These are phyloP conservation scores for Chromobotia macracanthus DNA, from an alignment of 2,797 vertebrate species.

Conservation along the genomic window DNA sequence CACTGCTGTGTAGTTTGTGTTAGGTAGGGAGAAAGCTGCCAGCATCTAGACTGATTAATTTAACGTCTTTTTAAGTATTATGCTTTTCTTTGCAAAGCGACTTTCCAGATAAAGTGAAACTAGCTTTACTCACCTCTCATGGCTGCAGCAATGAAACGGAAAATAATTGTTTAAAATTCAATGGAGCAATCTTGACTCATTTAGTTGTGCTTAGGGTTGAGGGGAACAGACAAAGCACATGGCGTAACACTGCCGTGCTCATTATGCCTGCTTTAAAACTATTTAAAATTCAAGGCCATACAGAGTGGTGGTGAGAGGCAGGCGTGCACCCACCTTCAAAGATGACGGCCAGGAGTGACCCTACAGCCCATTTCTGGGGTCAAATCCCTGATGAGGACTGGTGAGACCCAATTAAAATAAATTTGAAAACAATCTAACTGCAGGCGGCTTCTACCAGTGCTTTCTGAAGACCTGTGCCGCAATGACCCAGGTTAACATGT, in stretches of 20 bases:
- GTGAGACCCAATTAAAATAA: slow-evolving; percentile 81
- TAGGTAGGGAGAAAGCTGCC: neutral
- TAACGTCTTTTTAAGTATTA: neutral
- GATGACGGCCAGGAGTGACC: slow-evolving; percentile 74
- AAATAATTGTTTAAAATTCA: slow-evolving; percentile 91
- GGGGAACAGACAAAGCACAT: slow-evolving; percentile 90
- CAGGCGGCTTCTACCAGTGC: slow-evolving; percentile 22
- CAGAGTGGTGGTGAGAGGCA: slow-evolving; percentile 67
- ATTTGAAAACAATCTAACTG: slow-evolving; percentile 73
- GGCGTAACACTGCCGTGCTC: slow-evolving; percentile 84
- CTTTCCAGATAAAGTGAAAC: slow-evolving; percentile 7
- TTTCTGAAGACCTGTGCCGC: slow-evolving; percentile 29
- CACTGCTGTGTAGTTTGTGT: slow-evolving; percentile 1
- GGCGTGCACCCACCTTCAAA: slow-evolving; percentile 72
- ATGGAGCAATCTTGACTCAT: slow-evolving; percentile 92
- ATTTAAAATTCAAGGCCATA: slow-evolving; percentile 91
- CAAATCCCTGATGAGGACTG: slow-evolving; percentile 75
- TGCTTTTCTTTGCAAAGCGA: neutral
- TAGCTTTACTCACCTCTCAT: neutral
- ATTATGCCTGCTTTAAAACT: slow-evolving; percentile 91
- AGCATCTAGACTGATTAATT: slow-evolving; percentile 18
- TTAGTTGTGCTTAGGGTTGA: slow-evolving; percentile 91
- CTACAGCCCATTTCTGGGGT: slow-evolving; percentile 75
- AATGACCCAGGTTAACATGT: slow-evolving; percentile 62
- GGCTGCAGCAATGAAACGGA: slow-evolving; percentile 51